A percentile compares a stretch with the other conserved stretches of the same genome.
Evolutionary conservation across 2,113 vertebrate species (phyloP).

Genomic region (Oreochromis tanganicae): DNA sequence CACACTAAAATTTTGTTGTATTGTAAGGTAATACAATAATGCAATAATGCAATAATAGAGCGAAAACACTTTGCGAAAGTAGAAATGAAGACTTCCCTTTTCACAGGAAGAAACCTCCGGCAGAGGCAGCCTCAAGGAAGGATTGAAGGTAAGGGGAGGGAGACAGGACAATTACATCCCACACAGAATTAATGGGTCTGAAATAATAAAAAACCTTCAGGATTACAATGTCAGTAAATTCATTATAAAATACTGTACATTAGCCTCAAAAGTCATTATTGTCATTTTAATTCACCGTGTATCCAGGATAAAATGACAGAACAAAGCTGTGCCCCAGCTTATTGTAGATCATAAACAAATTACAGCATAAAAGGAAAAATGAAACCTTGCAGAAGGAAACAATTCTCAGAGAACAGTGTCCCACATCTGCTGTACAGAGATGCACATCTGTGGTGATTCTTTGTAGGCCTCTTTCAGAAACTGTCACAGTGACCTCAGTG

Average conservation of each 20-base stretch:
- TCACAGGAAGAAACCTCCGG: not conserved
- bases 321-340: conserved; percentile 47
- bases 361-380: conserved; percentile 50
- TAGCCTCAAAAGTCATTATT: conserved; percentile 32
- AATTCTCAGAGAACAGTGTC: conserved; percentile 41
- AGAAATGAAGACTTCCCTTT: not conserved
- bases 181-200: not conserved
- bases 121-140: not conserved
- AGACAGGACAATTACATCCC: not conserved
- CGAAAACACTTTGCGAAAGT: not conserved
- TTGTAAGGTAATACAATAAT: not conserved
- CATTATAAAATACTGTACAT: conserved; percentile 5
- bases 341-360: conserved; percentile 64
- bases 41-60: no score
- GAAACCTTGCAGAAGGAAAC: conserved; percentile 53
- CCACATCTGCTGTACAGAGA: conserved; percentile 51
- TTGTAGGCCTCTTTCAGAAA: not conserved
- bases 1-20: not conserved
- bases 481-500: conserved; percentile 18
- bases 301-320: conserved; percentile 48
- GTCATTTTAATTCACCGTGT: conserved; percentile 37
- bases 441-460: conserved; percentile 40
- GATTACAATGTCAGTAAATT: not conserved
- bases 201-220: not conserved
- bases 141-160: not conserved